A percentile compares a stretch with the other conserved stretches of the same genome.
Conservation (phyloP, 2,888 invertebrate genomes). For the Drosophila nigricruria region DNA sequence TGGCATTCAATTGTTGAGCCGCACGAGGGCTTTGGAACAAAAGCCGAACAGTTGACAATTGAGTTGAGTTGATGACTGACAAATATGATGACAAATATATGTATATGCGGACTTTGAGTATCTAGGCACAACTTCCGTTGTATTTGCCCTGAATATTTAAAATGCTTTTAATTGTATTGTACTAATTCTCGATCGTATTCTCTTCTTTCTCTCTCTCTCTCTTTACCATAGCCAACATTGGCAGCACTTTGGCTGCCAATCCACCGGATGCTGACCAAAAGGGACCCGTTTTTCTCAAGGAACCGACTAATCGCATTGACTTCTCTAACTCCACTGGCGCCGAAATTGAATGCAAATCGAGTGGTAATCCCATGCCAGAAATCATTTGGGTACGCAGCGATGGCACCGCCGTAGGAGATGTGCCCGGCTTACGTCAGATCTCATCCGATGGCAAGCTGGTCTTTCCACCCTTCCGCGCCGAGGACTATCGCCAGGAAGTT, state of each 20-base stretch:
- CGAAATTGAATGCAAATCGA: conserved; percentile 95
- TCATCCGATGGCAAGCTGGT: conserved; percentile 96
- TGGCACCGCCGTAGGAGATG: conserved; percentile 95
- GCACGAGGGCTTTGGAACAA: conserved; percentile 54
- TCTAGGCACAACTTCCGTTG: conserved; percentile 54
- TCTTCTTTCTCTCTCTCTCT: background rate
- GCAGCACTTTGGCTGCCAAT: conserved; percentile 76
- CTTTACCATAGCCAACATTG: conserved; percentile 42
- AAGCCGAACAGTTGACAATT: conserved; percentile 60
- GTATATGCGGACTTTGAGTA: background rate
- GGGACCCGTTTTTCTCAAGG: conserved; percentile 96
- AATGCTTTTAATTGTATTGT: conserved; percentile 38
- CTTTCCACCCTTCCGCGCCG: conserved; percentile 97
- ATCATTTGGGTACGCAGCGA: conserved; percentile 97
- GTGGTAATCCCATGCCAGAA: conserved; percentile 95
- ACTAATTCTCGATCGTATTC: conserved; percentile 23
- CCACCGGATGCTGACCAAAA: conserved; percentile 90
- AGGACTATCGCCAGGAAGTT: conserved; percentile 96
- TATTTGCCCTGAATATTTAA: conserved; percentile 49
- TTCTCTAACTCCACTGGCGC: conserved; percentile 98
- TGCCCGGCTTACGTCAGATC: conserved; percentile 94
- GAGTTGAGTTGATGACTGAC: conserved; percentile 41
- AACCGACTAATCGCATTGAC: conserved; percentile 96
- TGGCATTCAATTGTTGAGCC: conserved; percentile 72
- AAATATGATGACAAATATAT: conserved; percentile 55